phyloP scores from a whole-genome alignment of 2,113 vertebrate species.

The Burhinus bistriatus region DNA sequence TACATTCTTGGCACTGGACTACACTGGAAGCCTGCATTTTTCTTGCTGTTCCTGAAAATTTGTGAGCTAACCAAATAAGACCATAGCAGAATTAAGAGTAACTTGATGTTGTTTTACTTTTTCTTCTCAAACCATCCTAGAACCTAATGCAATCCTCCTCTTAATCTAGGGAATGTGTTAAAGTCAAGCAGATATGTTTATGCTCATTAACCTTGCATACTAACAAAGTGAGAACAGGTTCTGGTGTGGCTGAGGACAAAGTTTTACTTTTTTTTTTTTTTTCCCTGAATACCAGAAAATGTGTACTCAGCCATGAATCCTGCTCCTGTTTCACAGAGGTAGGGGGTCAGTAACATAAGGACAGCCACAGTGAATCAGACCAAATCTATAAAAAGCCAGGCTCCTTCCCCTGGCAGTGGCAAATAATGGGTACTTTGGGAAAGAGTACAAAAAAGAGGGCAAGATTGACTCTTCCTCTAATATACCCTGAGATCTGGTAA shows the following conservation, averaged over 20 bases:
- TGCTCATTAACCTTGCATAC: neutral
- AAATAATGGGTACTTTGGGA: neutral
- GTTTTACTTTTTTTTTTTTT: neutral
- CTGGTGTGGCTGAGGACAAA: neutral
- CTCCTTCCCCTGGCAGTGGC: neutral
- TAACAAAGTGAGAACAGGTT: neutral
- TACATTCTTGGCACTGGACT: slow-evolving; percentile 1
- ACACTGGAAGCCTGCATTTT: neutral
- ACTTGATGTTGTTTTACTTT: neutral
- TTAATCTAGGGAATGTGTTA: neutral
- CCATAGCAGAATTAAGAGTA: neutral
- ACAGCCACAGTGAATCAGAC: neutral
- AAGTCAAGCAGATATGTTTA: neutral
- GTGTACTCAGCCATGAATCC: neutral
- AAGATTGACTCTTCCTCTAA: neutral
- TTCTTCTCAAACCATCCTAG: neutral
- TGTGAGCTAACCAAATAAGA: slow-evolving; percentile 1
- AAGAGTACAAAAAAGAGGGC: neutral
- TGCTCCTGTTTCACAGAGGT: neutral
- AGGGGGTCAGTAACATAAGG: neutral
- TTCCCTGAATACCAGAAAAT: neutral
- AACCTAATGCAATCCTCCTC: neutral
- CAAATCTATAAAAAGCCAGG: neutral
- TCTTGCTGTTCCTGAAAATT: neutral
- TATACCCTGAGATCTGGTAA: neutral